Percentiles rank a stretch among this genome's conserved stretches.
phyloP scores from a whole-genome alignment of 1,140 invertebrate species.

The Drosophila auraria region DNA sequence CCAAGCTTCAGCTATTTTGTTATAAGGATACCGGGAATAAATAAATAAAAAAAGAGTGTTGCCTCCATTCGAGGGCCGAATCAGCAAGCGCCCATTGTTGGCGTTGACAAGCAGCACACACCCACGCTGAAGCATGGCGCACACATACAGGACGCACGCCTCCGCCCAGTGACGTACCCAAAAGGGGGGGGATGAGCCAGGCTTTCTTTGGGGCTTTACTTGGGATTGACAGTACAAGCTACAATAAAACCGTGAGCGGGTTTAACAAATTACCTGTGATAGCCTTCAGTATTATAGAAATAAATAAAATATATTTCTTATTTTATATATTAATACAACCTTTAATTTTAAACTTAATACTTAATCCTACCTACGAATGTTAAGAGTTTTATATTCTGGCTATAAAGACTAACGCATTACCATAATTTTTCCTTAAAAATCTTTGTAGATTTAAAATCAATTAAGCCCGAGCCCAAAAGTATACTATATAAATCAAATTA shows the following conservation, averaged over 20 bases:
- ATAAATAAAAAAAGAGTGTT: conserved; percentile 48
- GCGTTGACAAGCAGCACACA: conserved; percentile 48
- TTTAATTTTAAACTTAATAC: not conserved
- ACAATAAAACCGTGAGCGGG: not conserved
- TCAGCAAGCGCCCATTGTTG: conserved; percentile 44
- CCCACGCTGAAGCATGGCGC: not conserved
- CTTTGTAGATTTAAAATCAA: not conserved
- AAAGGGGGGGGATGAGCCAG: not conserved
- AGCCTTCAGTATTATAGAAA: not conserved
- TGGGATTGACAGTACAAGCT: not conserved
- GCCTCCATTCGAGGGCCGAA: conserved; percentile 55
- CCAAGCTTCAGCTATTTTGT: conserved; percentile 47
- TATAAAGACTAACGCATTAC: not conserved
- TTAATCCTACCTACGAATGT: too few relatives aligned
- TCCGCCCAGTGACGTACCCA: not conserved
- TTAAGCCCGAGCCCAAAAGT: not conserved
- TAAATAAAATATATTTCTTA: not conserved
- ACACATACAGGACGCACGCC: conserved; percentile 30
- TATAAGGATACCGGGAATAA: conserved; percentile 32
- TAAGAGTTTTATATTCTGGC: not conserved
- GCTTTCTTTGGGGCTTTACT: not conserved
- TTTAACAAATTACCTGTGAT: not conserved
- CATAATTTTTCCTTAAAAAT: not conserved
- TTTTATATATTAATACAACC: too few relatives aligned
- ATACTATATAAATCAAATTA: too few relatives aligned